Percentiles rank a stretch among this genome's conserved stretches.
Conservation (phyloP, 2,797 vertebrate genomes). For the Manis crassicaudata region DNA sequence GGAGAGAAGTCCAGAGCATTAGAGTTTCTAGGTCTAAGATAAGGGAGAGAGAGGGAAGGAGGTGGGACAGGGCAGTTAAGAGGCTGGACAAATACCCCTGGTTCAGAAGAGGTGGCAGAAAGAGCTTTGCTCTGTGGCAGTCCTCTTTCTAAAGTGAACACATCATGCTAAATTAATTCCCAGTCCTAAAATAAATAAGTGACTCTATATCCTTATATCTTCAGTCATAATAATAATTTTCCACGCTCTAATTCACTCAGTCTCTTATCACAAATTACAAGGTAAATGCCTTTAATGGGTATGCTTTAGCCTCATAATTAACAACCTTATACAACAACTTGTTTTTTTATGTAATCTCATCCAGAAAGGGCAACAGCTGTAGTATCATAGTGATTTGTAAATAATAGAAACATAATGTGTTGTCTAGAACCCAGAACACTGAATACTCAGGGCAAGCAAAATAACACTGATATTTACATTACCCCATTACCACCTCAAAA, state of each 20-base stretch:
- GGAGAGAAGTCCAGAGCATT: neutral
- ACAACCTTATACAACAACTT: constrained; percentile 24
- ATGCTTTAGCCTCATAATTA: constrained; percentile 49
- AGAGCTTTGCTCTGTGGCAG: neutral
- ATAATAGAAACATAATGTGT: neutral
- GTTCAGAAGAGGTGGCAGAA: neutral
- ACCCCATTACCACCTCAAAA: neutral
- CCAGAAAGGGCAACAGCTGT: neutral
- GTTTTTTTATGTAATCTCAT: constrained; percentile 35
- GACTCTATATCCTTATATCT: neutral
- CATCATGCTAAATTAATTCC: constrained; percentile 47
- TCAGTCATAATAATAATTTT: constrained; percentile 51
- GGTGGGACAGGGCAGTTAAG: neutral
- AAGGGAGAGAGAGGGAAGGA: neutral
- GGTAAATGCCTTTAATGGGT: constrained; percentile 60
- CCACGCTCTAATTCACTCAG: constrained; percentile 44
- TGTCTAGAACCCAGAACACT: neutral
- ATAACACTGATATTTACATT: neutral
- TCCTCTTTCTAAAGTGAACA: neutral
- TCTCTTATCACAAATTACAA: constrained; percentile 55
- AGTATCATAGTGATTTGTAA: neutral
- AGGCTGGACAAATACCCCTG: neutral
- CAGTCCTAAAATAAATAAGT: constrained; percentile 44
- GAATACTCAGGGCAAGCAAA: constrained; percentile 27
- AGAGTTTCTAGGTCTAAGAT: neutral